Percentiles rank a stretch among this genome's conserved stretches.
Evolutionary conservation across 2,888 invertebrate genomes (phyloP).

Genomic region (Mythimna lalbum): DNA sequence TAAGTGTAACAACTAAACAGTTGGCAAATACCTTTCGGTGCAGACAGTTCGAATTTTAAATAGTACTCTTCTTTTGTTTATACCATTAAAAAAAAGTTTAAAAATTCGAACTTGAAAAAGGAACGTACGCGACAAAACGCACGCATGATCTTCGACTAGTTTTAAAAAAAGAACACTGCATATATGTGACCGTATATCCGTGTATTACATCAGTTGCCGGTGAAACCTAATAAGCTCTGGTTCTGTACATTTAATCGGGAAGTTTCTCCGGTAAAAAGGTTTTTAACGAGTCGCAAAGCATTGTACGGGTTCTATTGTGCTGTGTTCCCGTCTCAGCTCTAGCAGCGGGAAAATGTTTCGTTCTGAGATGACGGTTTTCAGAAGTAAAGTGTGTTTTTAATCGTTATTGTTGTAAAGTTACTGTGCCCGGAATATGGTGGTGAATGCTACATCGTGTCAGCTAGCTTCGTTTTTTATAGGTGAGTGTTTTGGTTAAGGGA

Average conservation of each 20-base stretch:
- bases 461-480: constrained; percentile 81
- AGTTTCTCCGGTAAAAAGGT: constrained; percentile 66
- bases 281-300: constrained; percentile 76
- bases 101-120: constrained; percentile 29
- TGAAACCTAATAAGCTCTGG: constrained; percentile 60
- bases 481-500: constrained; percentile 66
- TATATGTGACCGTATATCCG: constrained; percentile 62
- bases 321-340: constrained; percentile 45
- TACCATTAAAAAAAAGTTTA: constrained; percentile 17
- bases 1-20: constrained; percentile 66
- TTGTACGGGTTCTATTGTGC: constrained; percentile 75
- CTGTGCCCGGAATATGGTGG: constrained; percentile 72
- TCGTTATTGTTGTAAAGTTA: constrained; percentile 48
- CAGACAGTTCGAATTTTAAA: constrained; percentile 49
- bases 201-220: constrained; percentile 59
- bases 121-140: constrained; percentile 28
- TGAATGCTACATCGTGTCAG: constrained; percentile 73
- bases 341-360: constrained; percentile 70
- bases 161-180: constrained; percentile 47
- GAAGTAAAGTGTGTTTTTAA: constrained; percentile 61
- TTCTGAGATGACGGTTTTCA: constrained; percentile 72
- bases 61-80: constrained; percentile 23
- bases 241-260: constrained; percentile 61
- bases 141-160: constrained; percentile 23
- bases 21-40: constrained; percentile 64